Conservation (phyloP, 2,888 invertebrate species). For the Hemaris fuciformis region DNA sequence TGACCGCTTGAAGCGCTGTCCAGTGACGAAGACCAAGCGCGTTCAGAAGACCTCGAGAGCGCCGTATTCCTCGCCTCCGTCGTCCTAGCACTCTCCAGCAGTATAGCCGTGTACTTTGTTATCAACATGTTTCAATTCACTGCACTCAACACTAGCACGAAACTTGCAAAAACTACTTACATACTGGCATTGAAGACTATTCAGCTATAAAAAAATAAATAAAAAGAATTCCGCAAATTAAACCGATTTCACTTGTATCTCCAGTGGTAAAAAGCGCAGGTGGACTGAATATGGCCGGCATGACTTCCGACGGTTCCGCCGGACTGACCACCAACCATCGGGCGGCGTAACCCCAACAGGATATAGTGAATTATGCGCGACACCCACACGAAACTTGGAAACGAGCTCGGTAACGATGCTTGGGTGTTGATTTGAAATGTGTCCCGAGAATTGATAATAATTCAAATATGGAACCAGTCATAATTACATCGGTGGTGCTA, state of each 20-base stretch:
- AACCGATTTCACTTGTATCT: not conserved
- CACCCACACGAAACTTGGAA: slow-evolving; percentile 47
- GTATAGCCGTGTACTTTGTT: slow-evolving; percentile 86
- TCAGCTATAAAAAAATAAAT: not conserved
- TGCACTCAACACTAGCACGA: slow-evolving; percentile 17
- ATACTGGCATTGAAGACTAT: not conserved
- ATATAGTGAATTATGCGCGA: slow-evolving; percentile 73
- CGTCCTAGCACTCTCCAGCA: slow-evolving; percentile 84
- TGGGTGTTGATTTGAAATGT: slow-evolving; percentile 4
- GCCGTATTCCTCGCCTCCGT: slow-evolving; percentile 65
- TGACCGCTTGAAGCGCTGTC: slow-evolving; percentile 53
- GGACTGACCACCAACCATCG: slow-evolving; percentile 57
- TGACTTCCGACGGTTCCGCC: slow-evolving; percentile 58
- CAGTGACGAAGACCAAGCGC: slow-evolving; percentile 58
- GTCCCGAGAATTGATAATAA: slow-evolving; percentile 3
- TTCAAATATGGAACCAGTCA: not conserved
- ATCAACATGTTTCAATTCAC: slow-evolving; percentile 81
- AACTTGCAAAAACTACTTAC: not conserved
- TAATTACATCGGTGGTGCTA: slow-evolving; percentile 7
- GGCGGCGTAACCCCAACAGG: slow-evolving; percentile 66
- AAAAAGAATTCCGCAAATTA: slow-evolving; percentile 10
- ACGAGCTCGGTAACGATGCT: slow-evolving; percentile 7
- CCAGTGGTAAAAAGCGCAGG: slow-evolving; percentile 28
- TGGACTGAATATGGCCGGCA: slow-evolving; percentile 39
- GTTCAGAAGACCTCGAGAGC: slow-evolving; percentile 42